Evolutionary conservation across 2,113 vertebrate genomes (phyloP).

Genomic region (Quiscalus mexicanus): DNA sequence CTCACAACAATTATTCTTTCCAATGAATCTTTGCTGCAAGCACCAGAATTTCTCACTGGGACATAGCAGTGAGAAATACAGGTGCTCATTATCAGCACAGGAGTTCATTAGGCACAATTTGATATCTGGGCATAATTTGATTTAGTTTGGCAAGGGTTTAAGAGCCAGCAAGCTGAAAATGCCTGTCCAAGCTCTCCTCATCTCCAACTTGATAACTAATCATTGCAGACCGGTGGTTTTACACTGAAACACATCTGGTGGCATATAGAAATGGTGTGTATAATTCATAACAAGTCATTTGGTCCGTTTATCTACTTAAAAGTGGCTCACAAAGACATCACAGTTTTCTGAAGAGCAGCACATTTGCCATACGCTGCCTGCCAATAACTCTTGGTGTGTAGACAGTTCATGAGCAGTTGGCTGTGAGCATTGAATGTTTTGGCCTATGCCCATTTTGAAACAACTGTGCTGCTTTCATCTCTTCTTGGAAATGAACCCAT

Average conservation of each 20-base stretch:
- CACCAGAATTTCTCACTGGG: neutral
- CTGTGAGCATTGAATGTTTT: constrained; percentile 5
- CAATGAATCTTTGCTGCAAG: neutral
- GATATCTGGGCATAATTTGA: constrained; percentile 8
- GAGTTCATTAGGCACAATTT: neutral
- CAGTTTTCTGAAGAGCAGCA: constrained; percentile 46
- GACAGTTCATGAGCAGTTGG: constrained; percentile 42
- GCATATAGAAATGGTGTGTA: neutral
- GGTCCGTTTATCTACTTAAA: constrained; percentile 18
- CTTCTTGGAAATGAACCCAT: neutral
- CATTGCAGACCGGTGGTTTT: neutral
- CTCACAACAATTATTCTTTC: neutral
- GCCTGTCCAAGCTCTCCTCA: neutral
- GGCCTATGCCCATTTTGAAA: constrained; percentile 56
- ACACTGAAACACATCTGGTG: constrained; percentile 56
- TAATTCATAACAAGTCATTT: constrained; percentile 30
- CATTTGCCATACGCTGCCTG: constrained; percentile 35
- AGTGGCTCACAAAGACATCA: constrained; percentile 20
- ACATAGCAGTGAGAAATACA: neutral
- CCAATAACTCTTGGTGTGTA: constrained; percentile 44
- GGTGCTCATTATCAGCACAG: neutral
- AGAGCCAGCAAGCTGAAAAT: neutral
- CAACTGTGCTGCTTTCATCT: neutral
- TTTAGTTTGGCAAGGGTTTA: neutral
- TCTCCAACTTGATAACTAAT: neutral